A percentile compares a stretch with the other conserved stretches of the same genome.
These are phyloP conservation scores for Argentina silus DNA, from an alignment of 2,797 vertebrate genomes.

Conservation along the genomic window DNA sequence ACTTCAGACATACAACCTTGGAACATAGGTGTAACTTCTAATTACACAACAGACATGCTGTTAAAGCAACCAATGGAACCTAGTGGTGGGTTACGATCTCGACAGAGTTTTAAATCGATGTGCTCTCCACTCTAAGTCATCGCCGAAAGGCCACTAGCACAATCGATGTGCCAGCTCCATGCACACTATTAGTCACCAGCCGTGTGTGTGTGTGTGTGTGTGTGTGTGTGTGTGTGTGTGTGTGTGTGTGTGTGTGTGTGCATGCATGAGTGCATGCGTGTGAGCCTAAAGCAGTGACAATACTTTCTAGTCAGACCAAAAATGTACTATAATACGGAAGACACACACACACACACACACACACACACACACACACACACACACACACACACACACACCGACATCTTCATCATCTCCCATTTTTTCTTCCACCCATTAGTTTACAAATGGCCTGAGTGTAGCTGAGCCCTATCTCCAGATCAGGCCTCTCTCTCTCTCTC, in stretches of 20 bases:
- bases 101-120: neutral
- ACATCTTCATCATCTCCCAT: neutral
- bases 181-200: constrained; percentile 8
- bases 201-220: neutral
- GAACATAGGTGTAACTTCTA: too few species aligned
- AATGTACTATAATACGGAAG: neutral
- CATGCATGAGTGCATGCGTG: too few species aligned
- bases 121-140: neutral
- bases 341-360: constrained; percentile 4
- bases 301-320: too few species aligned
- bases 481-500: neutral
- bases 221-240: neutral
- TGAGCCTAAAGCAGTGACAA: too few species aligned
- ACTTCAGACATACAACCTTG: too few species aligned
- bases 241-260: too few species aligned
- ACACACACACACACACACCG: neutral
- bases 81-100: neutral
- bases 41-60: too few species aligned
- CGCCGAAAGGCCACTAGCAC: neutral
- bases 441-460: neutral
- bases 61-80: too few species aligned
- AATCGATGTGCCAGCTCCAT: neutral
- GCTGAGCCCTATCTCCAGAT: too few species aligned
- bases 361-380: neutral
- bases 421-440: neutral